Evolutionary conservation across 2,113 vertebrate species (phyloP).

Genomic region (Heterocephalus glaber): DNA sequence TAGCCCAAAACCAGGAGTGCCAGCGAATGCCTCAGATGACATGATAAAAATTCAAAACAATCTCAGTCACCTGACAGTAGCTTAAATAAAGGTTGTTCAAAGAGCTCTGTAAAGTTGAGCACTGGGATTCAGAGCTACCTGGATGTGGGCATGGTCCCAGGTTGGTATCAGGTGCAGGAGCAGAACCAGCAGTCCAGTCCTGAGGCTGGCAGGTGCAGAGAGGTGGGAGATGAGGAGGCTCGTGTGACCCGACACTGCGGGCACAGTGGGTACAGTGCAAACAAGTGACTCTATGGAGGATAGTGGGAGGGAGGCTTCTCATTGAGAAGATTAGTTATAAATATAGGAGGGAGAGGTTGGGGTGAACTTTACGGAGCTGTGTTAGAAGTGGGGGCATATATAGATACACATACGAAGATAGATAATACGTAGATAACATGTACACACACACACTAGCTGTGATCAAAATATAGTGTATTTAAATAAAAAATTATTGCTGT

Average conservation of each 20-base stretch:
- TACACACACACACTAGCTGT: background rate
- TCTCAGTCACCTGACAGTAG: background rate
- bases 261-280: background rate
- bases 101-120: background rate
- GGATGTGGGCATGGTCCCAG: background rate
- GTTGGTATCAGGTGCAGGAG: background rate
- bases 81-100: background rate
- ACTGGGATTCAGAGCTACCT: background rate
- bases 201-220: background rate
- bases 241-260: background rate
- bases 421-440: background rate
- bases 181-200: background rate
- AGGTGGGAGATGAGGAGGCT: background rate
- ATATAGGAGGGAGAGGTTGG: background rate
- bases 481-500: background rate
- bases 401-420: background rate
- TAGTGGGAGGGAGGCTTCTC: background rate
- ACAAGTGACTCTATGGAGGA: background rate
- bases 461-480: background rate
- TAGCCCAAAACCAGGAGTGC: background rate
- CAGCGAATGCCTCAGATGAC: background rate
- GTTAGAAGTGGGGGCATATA: background rate
- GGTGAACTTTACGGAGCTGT: background rate
- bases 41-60: conserved; percentile 13
- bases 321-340: background rate